phyloP scores from a whole-genome alignment of 2,797 vertebrate genomes.

The Darevskia nairensis region DNA sequence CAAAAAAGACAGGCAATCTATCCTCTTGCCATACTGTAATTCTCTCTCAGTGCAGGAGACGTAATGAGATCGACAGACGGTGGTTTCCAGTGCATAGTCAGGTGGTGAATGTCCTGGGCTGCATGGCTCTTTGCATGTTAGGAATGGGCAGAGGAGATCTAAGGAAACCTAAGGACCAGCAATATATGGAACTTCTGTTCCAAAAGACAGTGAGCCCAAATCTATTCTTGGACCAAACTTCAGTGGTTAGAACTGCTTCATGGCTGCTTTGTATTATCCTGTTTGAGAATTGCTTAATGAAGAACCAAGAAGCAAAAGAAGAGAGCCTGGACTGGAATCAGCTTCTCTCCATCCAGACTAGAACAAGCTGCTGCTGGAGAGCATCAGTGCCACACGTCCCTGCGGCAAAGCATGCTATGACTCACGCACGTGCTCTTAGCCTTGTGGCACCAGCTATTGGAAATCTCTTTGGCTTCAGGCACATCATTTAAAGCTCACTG shows the following conservation, averaged over 20 bases:
- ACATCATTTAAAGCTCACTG: no score
- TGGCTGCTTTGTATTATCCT: background rate
- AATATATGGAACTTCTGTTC: slow-evolving; percentile 20
- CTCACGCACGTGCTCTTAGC: no score
- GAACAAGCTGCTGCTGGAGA: background rate
- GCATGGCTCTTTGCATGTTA: background rate
- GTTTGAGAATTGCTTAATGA: slow-evolving; percentile 6
- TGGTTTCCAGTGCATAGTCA: background rate
- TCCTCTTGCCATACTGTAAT: slow-evolving; percentile 46
- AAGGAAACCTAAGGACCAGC: slow-evolving; percentile 22
- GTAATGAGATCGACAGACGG: slow-evolving; percentile 21
- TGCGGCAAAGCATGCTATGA: no score
- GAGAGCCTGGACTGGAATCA: background rate
- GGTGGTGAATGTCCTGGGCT: background rate
- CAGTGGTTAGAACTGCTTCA: background rate
- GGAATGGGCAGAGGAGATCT: background rate
- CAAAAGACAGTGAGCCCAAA: background rate
- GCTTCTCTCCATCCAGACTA: background rate
- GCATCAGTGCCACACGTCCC: no score
- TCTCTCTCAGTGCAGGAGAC: slow-evolving; percentile 44
- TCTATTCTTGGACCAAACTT: background rate
- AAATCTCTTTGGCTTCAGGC: no score
- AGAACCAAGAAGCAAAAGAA: background rate
- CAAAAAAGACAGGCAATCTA: slow-evolving; percentile 37
- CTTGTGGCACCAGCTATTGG: no score